Percentiles rank a stretch among this genome's conserved stretches.
Evolutionary conservation across 1,140 invertebrate genomes (phyloP).

Genomic region (Lucilia cuprina): DNA sequence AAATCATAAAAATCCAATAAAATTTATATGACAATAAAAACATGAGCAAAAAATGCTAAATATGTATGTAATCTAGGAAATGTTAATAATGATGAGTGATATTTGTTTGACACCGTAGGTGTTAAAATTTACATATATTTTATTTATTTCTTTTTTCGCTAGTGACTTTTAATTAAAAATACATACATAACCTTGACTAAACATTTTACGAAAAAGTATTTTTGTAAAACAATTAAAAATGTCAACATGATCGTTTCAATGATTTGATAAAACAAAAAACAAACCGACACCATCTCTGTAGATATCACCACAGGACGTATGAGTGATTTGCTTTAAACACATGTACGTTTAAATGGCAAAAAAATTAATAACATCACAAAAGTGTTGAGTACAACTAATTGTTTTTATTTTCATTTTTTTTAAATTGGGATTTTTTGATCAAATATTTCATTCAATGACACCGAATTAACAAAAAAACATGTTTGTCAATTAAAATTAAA

Average conservation of each 20-base stretch:
- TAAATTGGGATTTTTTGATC: neutral
- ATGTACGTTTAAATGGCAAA: neutral
- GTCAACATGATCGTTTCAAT: neutral
- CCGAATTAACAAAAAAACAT: neutral
- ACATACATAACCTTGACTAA: neutral
- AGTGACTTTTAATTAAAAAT: neutral
- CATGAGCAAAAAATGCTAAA: too few relatives aligned
- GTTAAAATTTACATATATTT: neutral
- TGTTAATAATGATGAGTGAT: neutral
- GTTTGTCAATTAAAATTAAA: neutral
- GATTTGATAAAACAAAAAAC: neutral
- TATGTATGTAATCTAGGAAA: neutral
- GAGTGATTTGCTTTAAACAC: neutral
- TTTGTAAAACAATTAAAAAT: constrained; percentile 2
- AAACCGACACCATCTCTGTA: neutral
- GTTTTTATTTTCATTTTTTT: neutral
- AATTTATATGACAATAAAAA: too few relatives aligned
- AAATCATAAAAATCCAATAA: neutral
- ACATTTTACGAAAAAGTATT: neutral
- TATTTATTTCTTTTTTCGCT: neutral
- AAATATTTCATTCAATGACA: neutral
- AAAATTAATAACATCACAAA: neutral
- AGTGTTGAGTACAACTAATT: constrained; percentile 4
- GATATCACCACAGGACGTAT: neutral
- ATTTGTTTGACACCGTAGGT: neutral